phyloP scores from a whole-genome alignment of 2,797 vertebrate species.

The Mycteria americana region DNA sequence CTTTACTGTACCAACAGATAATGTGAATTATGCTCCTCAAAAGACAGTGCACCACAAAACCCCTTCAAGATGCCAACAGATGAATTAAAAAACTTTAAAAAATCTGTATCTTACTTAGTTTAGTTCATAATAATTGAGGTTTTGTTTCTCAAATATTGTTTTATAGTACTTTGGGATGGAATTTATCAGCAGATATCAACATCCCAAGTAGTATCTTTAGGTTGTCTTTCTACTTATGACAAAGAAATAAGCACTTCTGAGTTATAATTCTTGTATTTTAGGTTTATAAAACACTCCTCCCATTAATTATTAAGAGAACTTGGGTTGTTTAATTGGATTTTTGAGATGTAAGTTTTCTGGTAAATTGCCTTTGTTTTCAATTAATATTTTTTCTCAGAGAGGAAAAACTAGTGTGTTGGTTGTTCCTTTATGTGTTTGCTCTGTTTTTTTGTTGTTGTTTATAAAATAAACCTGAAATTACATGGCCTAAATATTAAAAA shows the following conservation, averaged over 20 bases:
- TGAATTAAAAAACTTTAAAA: fast-evolving
- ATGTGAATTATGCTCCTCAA: not conserved
- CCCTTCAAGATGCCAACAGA: not conserved
- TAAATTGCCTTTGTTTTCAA: not conserved
- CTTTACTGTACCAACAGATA: not conserved
- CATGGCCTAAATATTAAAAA: not conserved
- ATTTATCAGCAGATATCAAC: not conserved
- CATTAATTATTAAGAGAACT: not conserved
- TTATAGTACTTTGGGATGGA: not conserved
- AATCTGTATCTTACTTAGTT: not conserved
- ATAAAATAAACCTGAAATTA: not conserved
- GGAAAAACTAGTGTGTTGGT: not conserved
- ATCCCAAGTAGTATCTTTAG: not conserved
- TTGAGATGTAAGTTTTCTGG: not conserved
- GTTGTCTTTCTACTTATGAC: not conserved
- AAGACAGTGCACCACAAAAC: not conserved
- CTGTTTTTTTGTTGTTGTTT: not conserved
- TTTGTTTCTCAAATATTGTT: not conserved
- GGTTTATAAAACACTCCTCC: not conserved
- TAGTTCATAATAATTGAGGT: not conserved
- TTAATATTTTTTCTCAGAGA: not conserved
- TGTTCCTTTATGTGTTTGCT: not conserved
- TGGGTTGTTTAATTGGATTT: not conserved
- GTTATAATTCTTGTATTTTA: not conserved
- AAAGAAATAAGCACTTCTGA: not conserved